Percentiles rank a stretch among this genome's conserved stretches.
Evolutionary conservation across 2,888 invertebrate species (phyloP).

Genomic region (Allacma fusca): DNA sequence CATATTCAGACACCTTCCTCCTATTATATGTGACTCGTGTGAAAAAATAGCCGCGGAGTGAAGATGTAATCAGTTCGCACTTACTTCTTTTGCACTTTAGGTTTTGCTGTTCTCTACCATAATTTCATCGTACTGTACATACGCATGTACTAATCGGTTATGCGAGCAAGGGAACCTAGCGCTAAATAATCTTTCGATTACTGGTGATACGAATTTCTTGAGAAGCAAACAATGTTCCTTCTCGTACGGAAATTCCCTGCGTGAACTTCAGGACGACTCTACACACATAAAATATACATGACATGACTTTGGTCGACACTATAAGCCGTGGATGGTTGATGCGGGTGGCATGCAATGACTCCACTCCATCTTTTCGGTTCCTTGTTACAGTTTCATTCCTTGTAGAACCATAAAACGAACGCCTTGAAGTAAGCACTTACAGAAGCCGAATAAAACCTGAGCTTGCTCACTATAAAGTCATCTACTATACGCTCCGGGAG

Average conservation of each 20-base stretch:
- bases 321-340: background rate
- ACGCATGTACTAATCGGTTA: background rate
- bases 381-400: background rate
- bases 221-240: background rate
- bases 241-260: slow-evolving; percentile 2
- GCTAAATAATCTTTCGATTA: slow-evolving; percentile 11
- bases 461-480: too few relatives aligned
- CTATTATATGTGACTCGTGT: too few relatives aligned
- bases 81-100: too few relatives aligned
- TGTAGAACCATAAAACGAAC: slow-evolving; percentile 28
- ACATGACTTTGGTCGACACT: slow-evolving; percentile 26
- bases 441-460: background rate
- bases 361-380: slow-evolving; percentile 10
- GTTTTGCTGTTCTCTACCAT: background rate
- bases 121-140: background rate
- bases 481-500: too few relatives aligned
- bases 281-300: slow-evolving; percentile 35
- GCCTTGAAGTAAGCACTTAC: slow-evolving; percentile 18
- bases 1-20: too few relatives aligned
- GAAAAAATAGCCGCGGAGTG: too few relatives aligned
- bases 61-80: too few relatives aligned
- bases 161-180: background rate
- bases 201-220: background rate
- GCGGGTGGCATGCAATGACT: slow-evolving; percentile 6
- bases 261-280: background rate